phyloP scores from a whole-genome alignment of 2,888 invertebrate species.

The Euplexia lucipara region DNA sequence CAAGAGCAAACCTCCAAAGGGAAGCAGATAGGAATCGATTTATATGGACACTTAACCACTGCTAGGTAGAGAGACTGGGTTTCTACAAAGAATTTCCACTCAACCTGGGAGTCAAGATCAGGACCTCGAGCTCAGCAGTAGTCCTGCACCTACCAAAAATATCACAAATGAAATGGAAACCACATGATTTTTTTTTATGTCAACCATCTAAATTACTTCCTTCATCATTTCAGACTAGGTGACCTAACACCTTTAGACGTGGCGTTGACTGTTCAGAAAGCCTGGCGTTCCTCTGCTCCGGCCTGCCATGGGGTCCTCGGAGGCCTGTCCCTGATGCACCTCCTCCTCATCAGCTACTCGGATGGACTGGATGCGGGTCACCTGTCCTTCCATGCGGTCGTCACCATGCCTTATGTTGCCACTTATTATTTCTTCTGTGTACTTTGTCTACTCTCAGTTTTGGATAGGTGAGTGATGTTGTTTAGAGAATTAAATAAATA shows the following conservation, averaged over 20 bases:
- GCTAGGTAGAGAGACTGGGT: too few species aligned
- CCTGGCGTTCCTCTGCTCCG: conserved; percentile 87
- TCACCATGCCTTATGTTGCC: conserved; percentile 89
- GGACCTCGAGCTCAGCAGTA: too few species aligned
- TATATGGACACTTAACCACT: too few species aligned
- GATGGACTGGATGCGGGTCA: conserved; percentile 86
- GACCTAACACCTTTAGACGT: conserved; percentile 89
- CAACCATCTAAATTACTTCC: background rate
- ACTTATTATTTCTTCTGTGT: conserved; percentile 91
- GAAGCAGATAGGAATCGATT: too few species aligned
- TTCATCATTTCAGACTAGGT: conserved; percentile 77
- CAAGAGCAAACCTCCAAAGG: too few species aligned
- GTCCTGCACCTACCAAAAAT: too few species aligned
- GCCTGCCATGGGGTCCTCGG: conserved; percentile 92
- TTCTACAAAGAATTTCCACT: too few species aligned
- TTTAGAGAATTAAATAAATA: background rate
- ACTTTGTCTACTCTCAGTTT: conserved; percentile 90
- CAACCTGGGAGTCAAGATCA: too few species aligned
- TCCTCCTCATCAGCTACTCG: conserved; percentile 90
- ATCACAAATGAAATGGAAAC: too few species aligned
- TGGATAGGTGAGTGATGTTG: conserved; percentile 88
- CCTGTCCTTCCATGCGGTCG: conserved; percentile 86
- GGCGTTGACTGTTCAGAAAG: conserved; percentile 87
- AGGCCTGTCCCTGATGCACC: conserved; percentile 91
- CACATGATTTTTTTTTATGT: background rate